phyloP scores from a whole-genome alignment of 2,113 vertebrate species.

The Neotoma lepida region DNA sequence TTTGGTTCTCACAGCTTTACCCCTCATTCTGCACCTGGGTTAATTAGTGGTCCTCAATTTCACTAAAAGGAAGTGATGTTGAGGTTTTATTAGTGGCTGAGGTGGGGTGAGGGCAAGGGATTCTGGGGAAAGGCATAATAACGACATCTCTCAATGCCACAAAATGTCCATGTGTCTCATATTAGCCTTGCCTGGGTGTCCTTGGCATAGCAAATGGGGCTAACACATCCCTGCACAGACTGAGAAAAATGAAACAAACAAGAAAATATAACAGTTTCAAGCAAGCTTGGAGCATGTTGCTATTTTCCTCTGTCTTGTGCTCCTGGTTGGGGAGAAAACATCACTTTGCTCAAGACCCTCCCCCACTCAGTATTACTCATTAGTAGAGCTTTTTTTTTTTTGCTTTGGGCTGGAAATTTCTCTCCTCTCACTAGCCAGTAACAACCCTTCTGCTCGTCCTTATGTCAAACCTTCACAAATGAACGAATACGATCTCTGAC shows the following conservation, averaged over 20 bases:
- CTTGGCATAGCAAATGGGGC: not conserved
- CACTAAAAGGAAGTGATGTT: not conserved
- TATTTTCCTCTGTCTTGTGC: constrained; percentile 33
- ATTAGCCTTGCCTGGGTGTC: not conserved
- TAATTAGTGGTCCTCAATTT: not conserved
- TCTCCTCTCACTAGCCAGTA: constrained; percentile 86
- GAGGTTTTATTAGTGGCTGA: not conserved
- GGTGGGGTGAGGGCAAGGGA: not conserved
- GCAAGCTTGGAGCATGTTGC: not conserved
- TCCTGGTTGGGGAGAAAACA: not conserved
- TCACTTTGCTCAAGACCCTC: not conserved
- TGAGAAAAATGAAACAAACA: not conserved
- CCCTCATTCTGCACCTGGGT: not conserved
- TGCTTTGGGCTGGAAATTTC: constrained; percentile 83
- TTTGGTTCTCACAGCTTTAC: not conserved
- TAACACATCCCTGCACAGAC: not conserved
- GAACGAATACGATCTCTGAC: constrained; percentile 84
- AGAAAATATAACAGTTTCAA: not conserved
- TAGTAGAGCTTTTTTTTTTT: constrained; percentile 79
- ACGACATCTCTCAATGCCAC: not conserved
- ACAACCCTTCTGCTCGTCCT: constrained; percentile 88
- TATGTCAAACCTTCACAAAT: constrained; percentile 84
- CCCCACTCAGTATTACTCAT: constrained; percentile 73
- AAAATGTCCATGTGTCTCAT: not conserved
- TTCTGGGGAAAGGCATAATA: not conserved